Percentiles rank a stretch among this genome's conserved stretches.
Evolutionary conservation across 1,140 invertebrate genomes (phyloP).

Genomic region (Coboldia fuscipes): DNA sequence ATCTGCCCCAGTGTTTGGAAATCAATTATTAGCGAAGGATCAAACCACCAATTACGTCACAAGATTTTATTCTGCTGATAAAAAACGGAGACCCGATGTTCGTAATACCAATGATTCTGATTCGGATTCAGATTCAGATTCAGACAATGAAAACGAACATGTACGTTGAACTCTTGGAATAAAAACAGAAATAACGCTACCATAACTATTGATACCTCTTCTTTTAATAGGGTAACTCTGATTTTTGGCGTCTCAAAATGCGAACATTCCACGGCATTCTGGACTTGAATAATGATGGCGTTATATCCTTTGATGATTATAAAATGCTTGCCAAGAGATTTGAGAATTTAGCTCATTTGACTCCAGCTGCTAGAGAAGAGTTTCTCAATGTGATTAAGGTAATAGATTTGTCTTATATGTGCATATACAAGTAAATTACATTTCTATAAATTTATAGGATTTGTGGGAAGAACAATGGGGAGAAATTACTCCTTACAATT

Average conservation of each 20-base stretch:
- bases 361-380: conserved; percentile 33
- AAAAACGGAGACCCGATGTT: too few species aligned
- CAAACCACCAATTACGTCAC: too few species aligned
- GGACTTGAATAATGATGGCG: conserved; percentile 68
- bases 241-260: conserved; percentile 79
- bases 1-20: too few species aligned
- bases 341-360: conserved; percentile 44
- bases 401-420: conserved; percentile 3
- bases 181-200: conserved; percentile 24
- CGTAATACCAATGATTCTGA: too few species aligned
- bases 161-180: conserved; percentile 19
- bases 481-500: conserved; percentile 56
- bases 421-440: not conserved
- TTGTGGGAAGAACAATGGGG: conserved; percentile 68
- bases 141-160: conserved; percentile 29
- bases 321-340: conserved; percentile 47
- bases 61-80: too few species aligned
- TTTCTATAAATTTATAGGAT: conserved; percentile 24
- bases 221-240: conserved; percentile 42
- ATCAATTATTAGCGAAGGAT: too few species aligned
- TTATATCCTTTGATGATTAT: conserved; percentile 62
- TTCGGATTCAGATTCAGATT: conserved; percentile 31
- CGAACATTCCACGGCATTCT: conserved; percentile 57
- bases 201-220: not conserved
- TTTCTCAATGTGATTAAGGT: conserved; percentile 43